Percentiles rank a stretch among this genome's conserved stretches.
Evolutionary conservation across 2,797 vertebrate genomes (phyloP).

Genomic region (Squalus acanthias): DNA sequence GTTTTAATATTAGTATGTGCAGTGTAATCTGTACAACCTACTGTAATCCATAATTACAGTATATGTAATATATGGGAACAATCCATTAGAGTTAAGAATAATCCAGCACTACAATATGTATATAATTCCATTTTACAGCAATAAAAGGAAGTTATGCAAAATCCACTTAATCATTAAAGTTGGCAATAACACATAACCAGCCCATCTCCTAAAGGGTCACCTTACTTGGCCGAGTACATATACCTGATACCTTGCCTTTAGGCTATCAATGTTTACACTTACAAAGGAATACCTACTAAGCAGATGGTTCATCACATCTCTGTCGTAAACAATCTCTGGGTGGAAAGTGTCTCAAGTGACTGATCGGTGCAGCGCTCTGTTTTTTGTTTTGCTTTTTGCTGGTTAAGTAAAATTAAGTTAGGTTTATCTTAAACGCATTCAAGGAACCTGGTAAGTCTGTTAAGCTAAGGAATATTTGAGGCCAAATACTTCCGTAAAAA

Average conservation of each 20-base stretch:
- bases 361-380: not conserved
- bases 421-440: not conserved
- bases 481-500: not conserved
- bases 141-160: not conserved
- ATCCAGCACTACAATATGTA: not conserved
- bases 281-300: not conserved
- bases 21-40: not conserved
- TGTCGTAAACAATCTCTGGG: not conserved
- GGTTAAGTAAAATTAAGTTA: not conserved
- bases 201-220: not conserved
- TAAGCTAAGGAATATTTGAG: not conserved
- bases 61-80: not conserved
- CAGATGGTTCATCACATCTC: constrained; percentile 15
- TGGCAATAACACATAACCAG: not conserved
- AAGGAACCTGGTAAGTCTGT: not conserved
- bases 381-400: not conserved
- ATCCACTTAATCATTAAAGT: constrained; percentile 11
- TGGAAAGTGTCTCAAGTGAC: not conserved
- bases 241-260: not conserved
- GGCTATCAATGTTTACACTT: not conserved
- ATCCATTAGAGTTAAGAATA: not conserved
- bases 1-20: not conserved
- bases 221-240: not conserved
- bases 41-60: not conserved
- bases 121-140: not conserved